Conservation (phyloP, 2,113 vertebrate species). For the Apodemus sylvaticus region DNA sequence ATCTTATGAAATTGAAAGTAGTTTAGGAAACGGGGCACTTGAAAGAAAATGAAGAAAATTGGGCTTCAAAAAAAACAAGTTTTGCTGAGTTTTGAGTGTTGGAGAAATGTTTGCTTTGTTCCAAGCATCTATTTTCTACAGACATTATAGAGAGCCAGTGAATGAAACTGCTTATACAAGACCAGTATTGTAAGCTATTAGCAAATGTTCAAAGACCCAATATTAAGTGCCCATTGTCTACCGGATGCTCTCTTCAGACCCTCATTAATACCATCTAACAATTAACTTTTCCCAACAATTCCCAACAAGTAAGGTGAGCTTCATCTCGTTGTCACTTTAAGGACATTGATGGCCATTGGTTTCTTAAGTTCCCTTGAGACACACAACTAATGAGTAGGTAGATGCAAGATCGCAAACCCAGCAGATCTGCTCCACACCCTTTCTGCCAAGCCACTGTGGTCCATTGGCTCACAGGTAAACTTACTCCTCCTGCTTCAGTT, state of each 20-base stretch:
- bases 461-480: not conserved
- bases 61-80: constrained; percentile 18
- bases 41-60: not conserved
- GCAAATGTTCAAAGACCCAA: not conserved
- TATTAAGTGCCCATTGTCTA: not conserved
- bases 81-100: not conserved
- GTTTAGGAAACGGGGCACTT: not conserved
- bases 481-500: not conserved
- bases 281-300: constrained; percentile 5
- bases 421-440: not conserved
- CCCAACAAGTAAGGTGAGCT: not conserved
- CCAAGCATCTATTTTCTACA: not conserved
- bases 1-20: not conserved
- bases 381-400: not conserved
- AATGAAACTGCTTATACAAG: not conserved
- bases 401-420: not conserved
- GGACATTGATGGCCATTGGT: not conserved
- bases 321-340: not conserved
- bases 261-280: not conserved
- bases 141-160: not conserved
- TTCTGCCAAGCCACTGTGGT: not conserved
- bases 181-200: not conserved
- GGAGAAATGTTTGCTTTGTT: not conserved
- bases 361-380: not conserved
- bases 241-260: not conserved